phyloP scores from a whole-genome alignment of 2,888 invertebrate genomes.

The Cryptus armator region DNA sequence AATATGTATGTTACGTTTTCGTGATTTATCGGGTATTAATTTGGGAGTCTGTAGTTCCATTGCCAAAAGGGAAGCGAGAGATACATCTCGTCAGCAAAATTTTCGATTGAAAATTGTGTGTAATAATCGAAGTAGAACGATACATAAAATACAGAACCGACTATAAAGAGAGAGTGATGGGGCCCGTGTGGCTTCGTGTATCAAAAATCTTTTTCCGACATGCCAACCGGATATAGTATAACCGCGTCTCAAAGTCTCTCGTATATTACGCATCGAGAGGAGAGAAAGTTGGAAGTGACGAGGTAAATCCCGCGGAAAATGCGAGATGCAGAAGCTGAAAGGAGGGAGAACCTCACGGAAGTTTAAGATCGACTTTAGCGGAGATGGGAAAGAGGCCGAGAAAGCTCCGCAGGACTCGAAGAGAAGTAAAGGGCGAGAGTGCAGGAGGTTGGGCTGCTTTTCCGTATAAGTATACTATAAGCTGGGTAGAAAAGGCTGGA shows the following conservation, averaged over 20 bases:
- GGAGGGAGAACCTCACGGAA: slow-evolving; percentile 36
- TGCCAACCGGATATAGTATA: slow-evolving; percentile 34
- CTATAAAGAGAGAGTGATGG: neutral
- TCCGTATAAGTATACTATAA: slow-evolving; percentile 30
- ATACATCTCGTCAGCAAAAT: slow-evolving; percentile 7
- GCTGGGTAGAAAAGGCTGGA: slow-evolving; percentile 17
- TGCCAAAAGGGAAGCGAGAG: neutral
- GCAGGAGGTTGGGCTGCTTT: neutral
- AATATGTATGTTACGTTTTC: neutral
- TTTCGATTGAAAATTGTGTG: slow-evolving; percentile 27
- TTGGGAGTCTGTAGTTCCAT: neutral
- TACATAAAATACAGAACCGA: neutral
- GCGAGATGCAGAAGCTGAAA: slow-evolving; percentile 28
- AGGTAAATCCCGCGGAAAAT: slow-evolving; percentile 47
- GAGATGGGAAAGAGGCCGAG: slow-evolving; percentile 15
- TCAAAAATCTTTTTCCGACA: slow-evolving; percentile 47
- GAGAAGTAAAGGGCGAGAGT: neutral
- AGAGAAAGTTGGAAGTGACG: slow-evolving; percentile 51
- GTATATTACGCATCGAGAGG: slow-evolving; percentile 13
- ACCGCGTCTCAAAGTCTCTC: slow-evolving; percentile 36
- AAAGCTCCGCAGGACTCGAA: neutral
- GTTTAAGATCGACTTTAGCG: slow-evolving; percentile 59
- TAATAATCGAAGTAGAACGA: slow-evolving; percentile 14
- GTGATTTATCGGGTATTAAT: neutral
- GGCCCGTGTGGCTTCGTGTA: slow-evolving; percentile 5